These are phyloP conservation scores for Mythimna pallens DNA, from an alignment of 2,888 invertebrate genomes.

Conservation along the genomic window DNA sequence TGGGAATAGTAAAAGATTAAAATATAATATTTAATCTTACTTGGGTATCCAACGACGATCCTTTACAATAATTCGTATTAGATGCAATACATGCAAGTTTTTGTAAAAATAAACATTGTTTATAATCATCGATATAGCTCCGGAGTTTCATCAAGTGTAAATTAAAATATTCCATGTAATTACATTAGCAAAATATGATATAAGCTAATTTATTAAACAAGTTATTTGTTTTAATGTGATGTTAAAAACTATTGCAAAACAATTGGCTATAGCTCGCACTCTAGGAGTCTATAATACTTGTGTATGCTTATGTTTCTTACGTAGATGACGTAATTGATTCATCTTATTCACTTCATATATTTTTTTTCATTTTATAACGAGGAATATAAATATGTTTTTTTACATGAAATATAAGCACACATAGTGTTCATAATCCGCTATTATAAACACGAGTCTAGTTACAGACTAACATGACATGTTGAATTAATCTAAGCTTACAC, in stretches of 20 bases:
- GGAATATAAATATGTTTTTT: not conserved
- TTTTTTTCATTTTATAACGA: not conserved
- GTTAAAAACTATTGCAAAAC: slow-evolving; percentile 89
- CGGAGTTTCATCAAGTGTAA: slow-evolving; percentile 76
- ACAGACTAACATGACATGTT: slow-evolving; percentile 88
- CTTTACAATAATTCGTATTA: slow-evolving; percentile 79
- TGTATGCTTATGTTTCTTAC: slow-evolving; percentile 68
- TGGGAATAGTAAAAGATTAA: slow-evolving; percentile 78
- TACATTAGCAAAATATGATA: slow-evolving; percentile 86
- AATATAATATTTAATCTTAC: slow-evolving; percentile 85
- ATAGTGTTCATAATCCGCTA: slow-evolving; percentile 76
- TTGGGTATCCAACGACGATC: slow-evolving; percentile 90
- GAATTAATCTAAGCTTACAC: slow-evolving; percentile 88
- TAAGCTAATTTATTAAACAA: slow-evolving; percentile 85
- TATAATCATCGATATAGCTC: slow-evolving; percentile 65
- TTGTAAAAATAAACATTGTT: slow-evolving; percentile 78
- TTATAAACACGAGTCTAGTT: slow-evolving; percentile 84
- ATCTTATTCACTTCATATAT: not conserved
- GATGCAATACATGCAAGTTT: slow-evolving; percentile 83
- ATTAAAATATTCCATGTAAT: slow-evolving; percentile 76
- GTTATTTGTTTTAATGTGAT: slow-evolving; percentile 79
- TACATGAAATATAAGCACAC: slow-evolving; percentile 64
- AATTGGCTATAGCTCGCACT: slow-evolving; percentile 88
- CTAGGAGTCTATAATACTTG: slow-evolving; percentile 82
- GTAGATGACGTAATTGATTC: slow-evolving; percentile 49